A percentile compares a stretch with the other conserved stretches of the same genome.
These are phyloP conservation scores for Epinephelus cyanopodus DNA, from an alignment of 2,113 vertebrate species.

Conservation along the genomic window DNA sequence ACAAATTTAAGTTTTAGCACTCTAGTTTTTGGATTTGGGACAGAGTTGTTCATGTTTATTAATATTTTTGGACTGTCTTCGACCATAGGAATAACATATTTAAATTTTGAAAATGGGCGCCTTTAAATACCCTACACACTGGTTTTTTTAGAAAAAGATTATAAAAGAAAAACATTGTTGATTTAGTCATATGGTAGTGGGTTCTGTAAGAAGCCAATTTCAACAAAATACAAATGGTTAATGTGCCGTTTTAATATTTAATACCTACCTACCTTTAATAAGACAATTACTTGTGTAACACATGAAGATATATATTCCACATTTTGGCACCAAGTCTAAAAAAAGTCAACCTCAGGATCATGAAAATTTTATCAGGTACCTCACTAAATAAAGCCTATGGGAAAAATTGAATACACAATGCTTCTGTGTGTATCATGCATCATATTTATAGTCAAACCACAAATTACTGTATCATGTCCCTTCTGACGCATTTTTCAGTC, in stretches of 20 bases:
- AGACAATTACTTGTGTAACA: neutral
- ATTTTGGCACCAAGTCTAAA: neutral
- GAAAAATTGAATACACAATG: conserved; percentile 67
- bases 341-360: conserved; percentile 21
- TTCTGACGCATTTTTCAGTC: conserved; percentile 81
- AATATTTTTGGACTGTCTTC: too few relatives aligned
- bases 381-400: conserved; percentile 63
- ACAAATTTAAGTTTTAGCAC: too few relatives aligned
- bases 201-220: neutral
- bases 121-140: too few relatives aligned
- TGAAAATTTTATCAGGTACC: conserved; percentile 63
- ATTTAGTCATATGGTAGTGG: neutral
- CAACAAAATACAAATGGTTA: neutral
- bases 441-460: conserved; percentile 81
- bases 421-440: conserved; percentile 61
- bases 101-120: too few relatives aligned
- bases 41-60: too few relatives aligned
- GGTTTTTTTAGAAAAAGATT: neutral
- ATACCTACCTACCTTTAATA: neutral
- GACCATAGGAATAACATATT: too few relatives aligned
- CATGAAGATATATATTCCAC: neutral
- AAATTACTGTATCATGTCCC: conserved; percentile 81
- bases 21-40: too few relatives aligned
- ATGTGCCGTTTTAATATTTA: neutral
- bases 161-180: neutral